A percentile compares a stretch with the other conserved stretches of the same genome.
phyloP scores from a whole-genome alignment of 2,888 invertebrate genomes.

The Nezara viridula region DNA sequence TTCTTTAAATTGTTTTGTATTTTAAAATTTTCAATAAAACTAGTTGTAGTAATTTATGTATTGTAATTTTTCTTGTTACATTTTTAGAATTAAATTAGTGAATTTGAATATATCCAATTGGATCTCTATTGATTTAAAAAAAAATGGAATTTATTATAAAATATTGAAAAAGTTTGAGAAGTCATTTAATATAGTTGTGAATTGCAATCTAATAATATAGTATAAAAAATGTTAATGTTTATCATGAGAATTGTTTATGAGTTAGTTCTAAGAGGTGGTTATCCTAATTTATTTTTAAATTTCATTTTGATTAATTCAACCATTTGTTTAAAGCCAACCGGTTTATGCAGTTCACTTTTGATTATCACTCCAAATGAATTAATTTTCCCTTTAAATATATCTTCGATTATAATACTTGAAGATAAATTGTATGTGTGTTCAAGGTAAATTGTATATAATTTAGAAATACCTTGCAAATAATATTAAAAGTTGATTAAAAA shows the following conservation, averaged over 20 bases:
- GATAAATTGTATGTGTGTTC: no score
- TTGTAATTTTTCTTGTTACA: neutral
- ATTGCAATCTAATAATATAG: neutral
- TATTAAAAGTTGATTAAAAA: neutral
- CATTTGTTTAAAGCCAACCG: neutral
- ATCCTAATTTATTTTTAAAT: neutral
- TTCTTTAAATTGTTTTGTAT: neutral
- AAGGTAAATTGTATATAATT: neutral
- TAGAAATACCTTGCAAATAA: neutral
- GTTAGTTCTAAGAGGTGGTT: neutral
- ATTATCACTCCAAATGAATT: neutral
- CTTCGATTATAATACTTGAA: no score
- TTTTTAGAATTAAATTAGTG: slow-evolving; percentile 11
- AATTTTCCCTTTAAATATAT: neutral
- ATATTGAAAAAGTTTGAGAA: neutral
- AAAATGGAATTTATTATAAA: neutral
- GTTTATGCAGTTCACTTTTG: slow-evolving; percentile 9
- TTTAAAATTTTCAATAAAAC: slow-evolving; percentile 3
- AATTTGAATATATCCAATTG: neutral
- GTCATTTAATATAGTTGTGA: neutral
- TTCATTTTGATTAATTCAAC: neutral
- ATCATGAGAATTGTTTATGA: neutral
- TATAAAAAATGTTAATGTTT: neutral
- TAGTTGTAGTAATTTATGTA: neutral
- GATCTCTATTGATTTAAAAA: slow-evolving; percentile 11